Base-by-base conservation (phyloP, 2,888 invertebrate species). In the Apantesis nais region DNA sequence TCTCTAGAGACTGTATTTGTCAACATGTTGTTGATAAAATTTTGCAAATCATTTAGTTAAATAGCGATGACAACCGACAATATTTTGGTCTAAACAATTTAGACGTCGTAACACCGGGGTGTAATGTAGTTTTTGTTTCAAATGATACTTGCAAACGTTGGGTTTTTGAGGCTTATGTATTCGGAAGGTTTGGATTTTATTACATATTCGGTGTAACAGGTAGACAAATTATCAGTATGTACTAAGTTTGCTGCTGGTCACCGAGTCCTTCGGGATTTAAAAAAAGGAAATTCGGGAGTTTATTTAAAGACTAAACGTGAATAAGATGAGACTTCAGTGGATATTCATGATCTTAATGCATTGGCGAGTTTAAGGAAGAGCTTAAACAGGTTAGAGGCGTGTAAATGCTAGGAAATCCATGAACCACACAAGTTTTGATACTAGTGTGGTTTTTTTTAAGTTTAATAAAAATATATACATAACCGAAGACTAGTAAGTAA, bases 1-100 rank as follows among this genome's bases (percentile, higher is more conserved):
- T 62, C 80, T 78, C 82, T 44, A 16, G 82, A 77, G 81, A 73
- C 29, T 41, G 63, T 31, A 82, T 86, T 85, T 86, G 86, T 86
- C 86, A 85, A 81, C 86, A 83, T 78, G 66, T 74, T 72, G 41
- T n/a, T 61, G 25, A 67, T 31, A 58, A 73, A 78, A 74, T 74
- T 58, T 71, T 82, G 82, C 82, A 78, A 79, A 79, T 82, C 78
- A 82, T 80, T 79, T 77, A 75, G 75, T 77, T 78, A 70, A 73
- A 74, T 72, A 75, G 74, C 68, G 80, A 76, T 79, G 82, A 82
- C 77, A 80, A 76, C 75, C 73, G 78, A 81, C 74, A 76, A 76
- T 63, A 58, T 41, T 72, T 81, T 76, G n/a, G 71, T 64, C 34
- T 52, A 44, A 12, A n/a, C 2, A 62, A 37, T 74, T 70, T 66